Percentiles rank a stretch among this genome's conserved stretches.
Evolutionary conservation across 2,113 vertebrate species (phyloP).

Genomic region (Zosterops borbonicus): DNA sequence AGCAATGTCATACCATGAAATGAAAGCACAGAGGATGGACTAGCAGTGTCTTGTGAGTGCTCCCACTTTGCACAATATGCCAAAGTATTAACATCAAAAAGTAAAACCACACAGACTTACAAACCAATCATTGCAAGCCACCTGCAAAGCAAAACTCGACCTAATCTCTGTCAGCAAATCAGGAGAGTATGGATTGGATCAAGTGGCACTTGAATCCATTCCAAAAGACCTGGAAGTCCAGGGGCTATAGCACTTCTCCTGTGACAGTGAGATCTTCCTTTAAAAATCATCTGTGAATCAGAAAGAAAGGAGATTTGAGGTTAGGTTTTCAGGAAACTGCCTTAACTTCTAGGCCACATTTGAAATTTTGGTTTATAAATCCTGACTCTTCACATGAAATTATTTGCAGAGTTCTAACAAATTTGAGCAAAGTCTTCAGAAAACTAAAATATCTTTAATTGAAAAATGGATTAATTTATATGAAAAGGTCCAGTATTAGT

Average conservation of each 20-base stretch:
- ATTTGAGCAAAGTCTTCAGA: not conserved
- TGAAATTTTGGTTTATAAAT: not conserved
- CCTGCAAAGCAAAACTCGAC: not conserved
- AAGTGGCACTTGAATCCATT: not conserved
- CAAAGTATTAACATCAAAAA: not conserved
- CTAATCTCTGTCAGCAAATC: not conserved
- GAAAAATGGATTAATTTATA: not conserved
- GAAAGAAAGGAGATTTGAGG: not conserved
- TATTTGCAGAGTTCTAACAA: not conserved
- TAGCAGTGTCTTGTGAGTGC: not conserved
- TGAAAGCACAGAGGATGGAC: not conserved
- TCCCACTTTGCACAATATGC: not conserved
- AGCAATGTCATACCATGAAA: not conserved
- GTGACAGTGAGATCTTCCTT: not conserved
- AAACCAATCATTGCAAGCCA: not conserved
- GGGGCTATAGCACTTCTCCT: not conserved
- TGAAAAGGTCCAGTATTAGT: not conserved
- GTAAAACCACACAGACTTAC: not conserved
- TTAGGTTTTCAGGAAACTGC: not conserved
- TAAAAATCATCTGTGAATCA: not conserved
- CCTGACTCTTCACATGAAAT: not conserved
- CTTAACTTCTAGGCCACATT: not conserved
- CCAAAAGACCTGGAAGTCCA: not conserved
- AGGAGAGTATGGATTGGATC: not conserved
- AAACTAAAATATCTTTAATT: not conserved